Evolutionary conservation across 2,113 vertebrate genomes (phyloP).

Genomic region (Misgurnus mizolepis): DNA sequence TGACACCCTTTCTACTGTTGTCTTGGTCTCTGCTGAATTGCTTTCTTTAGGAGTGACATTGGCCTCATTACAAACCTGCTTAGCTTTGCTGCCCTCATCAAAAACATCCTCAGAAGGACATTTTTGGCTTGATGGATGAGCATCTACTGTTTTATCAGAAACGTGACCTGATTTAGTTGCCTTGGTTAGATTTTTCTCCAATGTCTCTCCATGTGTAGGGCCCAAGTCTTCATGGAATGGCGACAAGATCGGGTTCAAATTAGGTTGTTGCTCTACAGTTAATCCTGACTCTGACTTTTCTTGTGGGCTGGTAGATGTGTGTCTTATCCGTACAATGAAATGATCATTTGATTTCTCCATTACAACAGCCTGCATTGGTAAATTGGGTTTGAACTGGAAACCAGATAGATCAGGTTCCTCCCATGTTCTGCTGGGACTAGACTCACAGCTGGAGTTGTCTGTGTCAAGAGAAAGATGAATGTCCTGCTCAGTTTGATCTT

Average conservation of each 20-base stretch:
- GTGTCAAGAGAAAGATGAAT: constrained; percentile 93
- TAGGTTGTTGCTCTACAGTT: not conserved
- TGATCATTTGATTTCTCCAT: constrained; percentile 96
- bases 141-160: not conserved
- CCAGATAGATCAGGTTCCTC: constrained; percentile 63
- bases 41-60: not conserved
- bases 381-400: constrained; percentile 85
- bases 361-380: constrained; percentile 93
- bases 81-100: not conserved
- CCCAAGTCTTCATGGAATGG: not conserved
- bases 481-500: constrained; percentile 92
- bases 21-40: not conserved
- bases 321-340: constrained; percentile 92
- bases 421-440: constrained; percentile 76
- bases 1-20: not conserved
- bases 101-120: not conserved
- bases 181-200: not conserved
- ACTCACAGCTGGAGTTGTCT: constrained; percentile 89
- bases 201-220: not conserved
- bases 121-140: constrained; percentile 10
- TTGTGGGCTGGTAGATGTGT: constrained; percentile 59
- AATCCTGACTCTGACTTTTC: constrained; percentile 50
- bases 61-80: constrained; percentile 14
- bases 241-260: not conserved
- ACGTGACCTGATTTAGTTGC: not conserved